Conservation (phyloP, 2,113 vertebrate species). For the mouse (Mus musculus) region GRCm39 chr4:41822501-41823000, state of each 20-base stretch:
- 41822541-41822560: background rate
- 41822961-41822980: background rate
- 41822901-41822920: conserved; percentile 8
- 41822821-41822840: conserved; percentile 13
- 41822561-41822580: background rate
- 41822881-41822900: conserved; percentile 63
- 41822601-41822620: conserved; percentile 6
- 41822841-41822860: conserved; percentile 42
- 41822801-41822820: conserved; percentile 37
- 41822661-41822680: conserved; percentile 52
- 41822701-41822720: background rate
- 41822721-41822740: background rate
- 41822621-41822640: background rate
- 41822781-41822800: conserved; percentile 35
- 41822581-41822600: conserved; percentile 2
- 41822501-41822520: background rate
- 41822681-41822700: background rate
- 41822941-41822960: background rate
- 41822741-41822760: background rate
- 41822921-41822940: background rate
- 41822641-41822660: conserved; percentile 49
- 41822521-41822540: background rate
- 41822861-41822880: conserved; percentile 63
- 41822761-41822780: conserved; percentile 64
- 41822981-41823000: background rate